Evolutionary conservation across 2,888 invertebrate genomes (phyloP), one percentile per base, ranked within the genome.

Genomic region (Plutella xylostella): DNA sequence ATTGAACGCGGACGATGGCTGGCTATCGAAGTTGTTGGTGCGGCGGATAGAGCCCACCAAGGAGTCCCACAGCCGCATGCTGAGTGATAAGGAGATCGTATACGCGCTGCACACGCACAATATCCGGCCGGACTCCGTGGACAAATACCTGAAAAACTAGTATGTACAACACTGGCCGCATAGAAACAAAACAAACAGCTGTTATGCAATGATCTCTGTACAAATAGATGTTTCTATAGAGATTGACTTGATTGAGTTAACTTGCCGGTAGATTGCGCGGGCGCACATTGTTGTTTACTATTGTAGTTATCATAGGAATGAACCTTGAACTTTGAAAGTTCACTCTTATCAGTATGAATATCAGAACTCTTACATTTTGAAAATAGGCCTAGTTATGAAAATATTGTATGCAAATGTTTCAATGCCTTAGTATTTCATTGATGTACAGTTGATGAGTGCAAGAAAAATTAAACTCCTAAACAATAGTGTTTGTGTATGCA

Each of bases 71-170:
- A 98, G 98, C 63, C 91, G 96, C 52, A 94, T 97, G 91, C 87
- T 98, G 40, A 96, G 97, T 61, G 96, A 96, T 77, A 97, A 97
- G 77, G 98, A 98, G 78, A 89, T 92, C 47, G 92, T 99, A 60
- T 98, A 96, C 78, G 96, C 97, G 51, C 86, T 98, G 48, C 94
- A 97, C 70, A 97, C 97, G 51, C 97, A 98, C 75, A 94, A 96
- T 72, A 93, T 97, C 55, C 90, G 94, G 62, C 94, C 97, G 31
- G 96, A 96, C 76, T 91, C 90, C 39, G 90, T 92, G 79, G 90
- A 91, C 55, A 88, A 91, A 72, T 98, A 98, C 77, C 84, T 97
- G 56, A 87, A 89, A 57, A 96, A 95, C 78, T 96, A 96, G 97
- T 97, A 88, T 88, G 94, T 88, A 60, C 57, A 46, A 53, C 9